These are phyloP conservation scores for Coleophora flavipennella DNA, from an alignment of 2,888 invertebrate genomes.

Conservation along the genomic window DNA sequence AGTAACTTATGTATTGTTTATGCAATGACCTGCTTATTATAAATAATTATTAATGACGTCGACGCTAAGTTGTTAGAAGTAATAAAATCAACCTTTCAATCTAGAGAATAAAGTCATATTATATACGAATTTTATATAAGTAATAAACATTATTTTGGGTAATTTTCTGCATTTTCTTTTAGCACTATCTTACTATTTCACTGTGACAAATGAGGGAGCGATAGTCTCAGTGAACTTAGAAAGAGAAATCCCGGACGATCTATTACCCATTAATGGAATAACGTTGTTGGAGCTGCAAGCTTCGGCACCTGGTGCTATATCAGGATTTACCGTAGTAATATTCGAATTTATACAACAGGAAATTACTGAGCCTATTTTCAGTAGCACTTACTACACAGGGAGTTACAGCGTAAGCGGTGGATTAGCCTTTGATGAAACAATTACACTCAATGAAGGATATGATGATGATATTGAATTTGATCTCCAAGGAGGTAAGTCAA, in stretches of 20 bases:
- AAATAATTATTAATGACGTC: no score
- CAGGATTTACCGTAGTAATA: slow-evolving; percentile 19
- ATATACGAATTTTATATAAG: no score
- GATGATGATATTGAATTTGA: slow-evolving; percentile 8
- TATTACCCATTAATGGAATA: slow-evolving; percentile 16
- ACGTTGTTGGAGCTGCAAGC: slow-evolving; percentile 20
- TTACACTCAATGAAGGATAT: slow-evolving; percentile 10
- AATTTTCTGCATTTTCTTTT: slow-evolving; percentile 2
- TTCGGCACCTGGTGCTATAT: slow-evolving; percentile 11
- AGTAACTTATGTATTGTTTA: no score
- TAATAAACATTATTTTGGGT: no score
- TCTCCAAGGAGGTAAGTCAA: background rate
- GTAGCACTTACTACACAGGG: slow-evolving; percentile 16
- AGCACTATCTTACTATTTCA: slow-evolving; percentile 20
- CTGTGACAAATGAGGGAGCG: slow-evolving; percentile 3
- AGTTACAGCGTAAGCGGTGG: slow-evolving; percentile 8
- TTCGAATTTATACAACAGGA: slow-evolving; percentile 13
- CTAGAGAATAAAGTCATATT: no score
- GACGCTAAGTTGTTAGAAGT: no score
- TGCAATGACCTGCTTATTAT: no score
- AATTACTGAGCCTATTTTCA: slow-evolving; percentile 15
- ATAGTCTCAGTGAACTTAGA: slow-evolving; percentile 12
- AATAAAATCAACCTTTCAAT: no score
- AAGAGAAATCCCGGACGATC: slow-evolving; percentile 16
- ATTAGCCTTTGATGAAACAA: slow-evolving; percentile 5